Conservation (phyloP, 92 coral and sea anemone species). For the Phymanthus crucifer region DNA sequence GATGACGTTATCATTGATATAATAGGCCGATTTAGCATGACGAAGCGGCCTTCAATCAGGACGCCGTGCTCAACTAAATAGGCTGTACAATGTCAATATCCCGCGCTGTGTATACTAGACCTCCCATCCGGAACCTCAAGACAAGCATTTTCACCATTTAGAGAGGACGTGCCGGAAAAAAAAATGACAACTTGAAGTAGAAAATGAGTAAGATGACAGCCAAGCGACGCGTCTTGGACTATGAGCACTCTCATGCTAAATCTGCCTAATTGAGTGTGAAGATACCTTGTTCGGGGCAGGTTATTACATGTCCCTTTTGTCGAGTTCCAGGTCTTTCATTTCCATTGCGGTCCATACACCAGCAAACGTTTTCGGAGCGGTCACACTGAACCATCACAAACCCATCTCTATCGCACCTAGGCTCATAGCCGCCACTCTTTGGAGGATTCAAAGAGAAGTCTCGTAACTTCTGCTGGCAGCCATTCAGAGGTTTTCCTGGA, state of each 20-base stretch:
- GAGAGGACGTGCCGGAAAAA: no score
- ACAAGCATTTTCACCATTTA: no score
- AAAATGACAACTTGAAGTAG: no score
- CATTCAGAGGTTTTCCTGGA: conserved; percentile 53
- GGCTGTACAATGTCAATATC: no score
- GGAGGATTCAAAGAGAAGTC: conserved; percentile 54
- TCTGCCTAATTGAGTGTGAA: not conserved
- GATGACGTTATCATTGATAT: no score
- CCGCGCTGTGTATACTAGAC: no score
- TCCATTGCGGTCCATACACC: conserved; percentile 70
- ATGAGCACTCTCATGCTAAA: not conserved
- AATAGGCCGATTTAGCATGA: no score
- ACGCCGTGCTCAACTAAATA: no score
- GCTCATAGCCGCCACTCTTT: conserved; percentile 44
- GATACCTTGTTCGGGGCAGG: conserved; percentile 30
- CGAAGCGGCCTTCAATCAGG: no score
- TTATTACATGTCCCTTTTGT: conserved; percentile 23
- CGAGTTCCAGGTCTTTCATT: conserved; percentile 60
- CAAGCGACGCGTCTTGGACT: no score
- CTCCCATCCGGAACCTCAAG: no score
- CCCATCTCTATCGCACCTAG: conserved; percentile 53
- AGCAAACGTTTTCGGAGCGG: conserved; percentile 54
- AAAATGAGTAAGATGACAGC: no score
- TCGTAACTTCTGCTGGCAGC: conserved; percentile 57
- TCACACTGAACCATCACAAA: conserved; percentile 59